Conservation (phyloP, 2,113 vertebrate genomes). For the Trachemys scripta region DNA sequence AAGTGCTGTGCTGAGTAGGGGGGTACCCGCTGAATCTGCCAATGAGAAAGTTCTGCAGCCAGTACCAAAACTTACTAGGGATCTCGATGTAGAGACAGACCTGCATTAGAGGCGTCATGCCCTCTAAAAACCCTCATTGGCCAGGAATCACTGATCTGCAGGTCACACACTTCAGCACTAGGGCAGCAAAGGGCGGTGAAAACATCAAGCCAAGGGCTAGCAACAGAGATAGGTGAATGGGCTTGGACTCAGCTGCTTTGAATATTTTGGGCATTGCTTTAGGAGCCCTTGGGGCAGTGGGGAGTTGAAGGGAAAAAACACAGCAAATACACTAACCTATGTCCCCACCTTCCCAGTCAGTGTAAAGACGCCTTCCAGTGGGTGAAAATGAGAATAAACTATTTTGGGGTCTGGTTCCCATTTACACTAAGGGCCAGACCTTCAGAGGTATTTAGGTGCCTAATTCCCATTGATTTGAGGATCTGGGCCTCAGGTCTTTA, state of each 20-base stretch:
- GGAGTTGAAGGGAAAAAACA: background rate
- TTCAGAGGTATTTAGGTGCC: no score
- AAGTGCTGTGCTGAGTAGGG: background rate
- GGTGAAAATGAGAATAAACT: background rate
- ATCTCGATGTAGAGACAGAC: background rate
- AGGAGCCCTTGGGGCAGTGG: background rate
- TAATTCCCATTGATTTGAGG: no score
- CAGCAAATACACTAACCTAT: background rate
- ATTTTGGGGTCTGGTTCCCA: background rate
- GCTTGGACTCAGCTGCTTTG: background rate
- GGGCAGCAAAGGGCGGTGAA: background rate
- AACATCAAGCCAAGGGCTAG: background rate
- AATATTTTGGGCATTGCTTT: no score
- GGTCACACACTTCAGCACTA: background rate
- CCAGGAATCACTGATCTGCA: background rate
- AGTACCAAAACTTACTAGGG: no score
- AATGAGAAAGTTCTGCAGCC: no score
- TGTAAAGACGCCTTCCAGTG: background rate
- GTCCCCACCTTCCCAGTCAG: background rate
- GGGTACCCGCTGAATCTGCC: no score
- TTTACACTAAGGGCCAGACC: background rate
- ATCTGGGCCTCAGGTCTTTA: background rate
- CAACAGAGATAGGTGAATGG: background rate
- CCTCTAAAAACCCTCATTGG: background rate
- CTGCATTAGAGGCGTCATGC: background rate